Base-by-base conservation (phyloP, 2,113 vertebrate genomes). In the Colinus virginianus region DNA sequence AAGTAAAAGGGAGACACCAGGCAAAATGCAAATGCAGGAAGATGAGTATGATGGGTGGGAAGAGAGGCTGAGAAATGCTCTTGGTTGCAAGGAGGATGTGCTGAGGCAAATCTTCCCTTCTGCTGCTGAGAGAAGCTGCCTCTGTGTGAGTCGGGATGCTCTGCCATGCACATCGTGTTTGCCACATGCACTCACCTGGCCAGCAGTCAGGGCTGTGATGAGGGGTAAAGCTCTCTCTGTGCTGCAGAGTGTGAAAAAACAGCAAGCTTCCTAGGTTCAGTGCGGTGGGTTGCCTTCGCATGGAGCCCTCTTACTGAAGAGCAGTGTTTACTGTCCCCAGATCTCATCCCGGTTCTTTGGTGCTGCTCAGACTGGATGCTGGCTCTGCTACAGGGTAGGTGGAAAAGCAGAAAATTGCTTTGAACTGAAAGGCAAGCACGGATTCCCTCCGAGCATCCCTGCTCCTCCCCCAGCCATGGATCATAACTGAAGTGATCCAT, bases 71-170 rank as follows among this genome's bases (percentile, higher is more conserved):
- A 48, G 69, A 40, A 46, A 11, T 19, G 28, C 74, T 1, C 22
- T 13, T 63, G 1, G 1, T 11, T 0, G 0, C 0, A 0, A 1
- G 3, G 20, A 23, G 63, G 66, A 6, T 36, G 32, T 42, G 75
- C 66, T 53, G 67, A 45, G 45, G 40, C 45, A 45, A 62, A 7
- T 53, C 30, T 66, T 64, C 25, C 40, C 45, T 45, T 71, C 59
- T 26, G 56, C 76, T 59, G 8, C 40, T 16, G 51, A 11, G 13
- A 56, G 40, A 62, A 45, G 64, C 13, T 42, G 1, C 46, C 55
- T 53, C 26, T 19, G 7, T 16, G 61, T 61, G 42, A 21, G 48
- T 56, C 13, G 7, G 43, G 59, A 4, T 79, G 64, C 79, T 59
- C 49, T 80, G 61, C 32, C 72, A 85, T 64, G 28, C 68, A 86